phyloP scores from a whole-genome alignment of 2,797 vertebrate species.

The Leucoraja ocellata region DNA sequence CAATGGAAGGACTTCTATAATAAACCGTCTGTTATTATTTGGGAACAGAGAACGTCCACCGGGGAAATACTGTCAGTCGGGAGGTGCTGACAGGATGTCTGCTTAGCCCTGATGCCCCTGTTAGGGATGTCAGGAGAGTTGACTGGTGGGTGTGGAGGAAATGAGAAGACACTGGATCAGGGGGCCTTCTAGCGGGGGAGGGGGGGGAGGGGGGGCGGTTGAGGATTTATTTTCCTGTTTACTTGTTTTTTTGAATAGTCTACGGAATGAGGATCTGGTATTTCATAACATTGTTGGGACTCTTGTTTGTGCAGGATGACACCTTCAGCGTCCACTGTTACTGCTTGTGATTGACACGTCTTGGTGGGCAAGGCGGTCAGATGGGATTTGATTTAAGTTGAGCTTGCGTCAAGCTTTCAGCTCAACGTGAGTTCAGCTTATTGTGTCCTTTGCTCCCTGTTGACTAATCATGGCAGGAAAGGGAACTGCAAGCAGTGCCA shows the following conservation, averaged over 20 bases:
- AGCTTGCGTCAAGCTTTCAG: not conserved
- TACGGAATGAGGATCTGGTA: not conserved
- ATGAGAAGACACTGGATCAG: not conserved
- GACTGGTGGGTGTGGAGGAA: constrained; percentile 3
- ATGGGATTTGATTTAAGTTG: not conserved
- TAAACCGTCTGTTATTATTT: not conserved
- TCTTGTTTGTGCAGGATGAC: not conserved
- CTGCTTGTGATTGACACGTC: not conserved
- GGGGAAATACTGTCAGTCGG: not conserved
- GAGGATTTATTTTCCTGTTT: not conserved
- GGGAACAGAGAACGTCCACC: not conserved
- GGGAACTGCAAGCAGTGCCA: not conserved
- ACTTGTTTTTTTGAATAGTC: not conserved
- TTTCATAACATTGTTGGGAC: not conserved
- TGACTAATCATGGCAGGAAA: not conserved
- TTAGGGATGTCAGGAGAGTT: constrained; percentile 18
- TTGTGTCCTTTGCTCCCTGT: not conserved
- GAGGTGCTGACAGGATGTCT: constrained; percentile 26
- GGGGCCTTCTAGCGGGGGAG: not conserved
- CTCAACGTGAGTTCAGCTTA: not conserved
- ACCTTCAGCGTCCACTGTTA: not conserved
- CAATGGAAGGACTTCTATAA: not conserved
- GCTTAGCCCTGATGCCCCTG: not conserved
- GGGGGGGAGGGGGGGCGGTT: not conserved
- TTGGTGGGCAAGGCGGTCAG: not conserved